phyloP scores from a whole-genome alignment of 2,113 vertebrate genomes.

The Mungos mungo region DNA sequence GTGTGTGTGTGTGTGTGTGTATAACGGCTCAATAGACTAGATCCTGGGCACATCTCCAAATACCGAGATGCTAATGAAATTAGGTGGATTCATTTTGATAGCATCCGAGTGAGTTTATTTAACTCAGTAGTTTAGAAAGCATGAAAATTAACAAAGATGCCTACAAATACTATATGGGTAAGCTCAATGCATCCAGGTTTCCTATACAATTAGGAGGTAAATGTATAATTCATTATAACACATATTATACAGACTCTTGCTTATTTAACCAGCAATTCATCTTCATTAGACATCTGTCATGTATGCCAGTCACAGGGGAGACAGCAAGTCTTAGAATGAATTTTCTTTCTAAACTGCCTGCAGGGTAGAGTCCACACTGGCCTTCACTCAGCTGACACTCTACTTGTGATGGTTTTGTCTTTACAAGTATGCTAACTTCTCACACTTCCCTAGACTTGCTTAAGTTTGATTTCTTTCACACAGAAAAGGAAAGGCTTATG shows the following conservation, averaged over 20 bases:
- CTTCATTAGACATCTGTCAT: neutral
- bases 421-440: neutral
- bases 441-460: neutral
- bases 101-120: neutral
- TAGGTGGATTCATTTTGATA: neutral
- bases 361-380: neutral
- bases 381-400: neutral
- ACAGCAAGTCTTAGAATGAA: neutral
- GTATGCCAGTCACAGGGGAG: neutral
- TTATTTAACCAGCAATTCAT: neutral
- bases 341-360: neutral
- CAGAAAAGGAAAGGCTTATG: neutral
- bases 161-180: slow-evolving; percentile 11
- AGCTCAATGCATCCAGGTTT: neutral
- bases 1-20: neutral
- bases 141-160: slow-evolving; percentile 5
- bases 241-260: neutral
- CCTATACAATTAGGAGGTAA: neutral
- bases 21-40: neutral
- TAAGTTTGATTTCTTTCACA: slow-evolving; percentile 40
- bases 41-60: neutral
- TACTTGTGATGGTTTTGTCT: neutral
- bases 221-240: slow-evolving; percentile 12
- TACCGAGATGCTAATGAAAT: neutral
- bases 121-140: neutral